A percentile compares a stretch with the other conserved stretches of the same genome.
phyloP scores from a whole-genome alignment of 2,797 vertebrate genomes.

The Oryzias dopingdopingensis region DNA sequence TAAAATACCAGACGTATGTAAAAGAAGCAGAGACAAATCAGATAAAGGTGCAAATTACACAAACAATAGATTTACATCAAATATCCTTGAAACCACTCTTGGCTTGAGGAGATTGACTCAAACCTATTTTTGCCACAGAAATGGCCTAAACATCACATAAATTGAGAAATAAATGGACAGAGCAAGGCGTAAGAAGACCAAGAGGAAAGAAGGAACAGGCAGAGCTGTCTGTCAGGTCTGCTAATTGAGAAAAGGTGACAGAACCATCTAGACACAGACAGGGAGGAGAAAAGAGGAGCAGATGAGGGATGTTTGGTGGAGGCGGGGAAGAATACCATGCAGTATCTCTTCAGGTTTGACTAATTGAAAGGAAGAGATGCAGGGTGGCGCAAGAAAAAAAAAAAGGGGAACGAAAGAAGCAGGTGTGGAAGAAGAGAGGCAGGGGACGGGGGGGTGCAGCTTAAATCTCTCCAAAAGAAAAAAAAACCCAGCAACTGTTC shows the following conservation, averaged over 20 bases:
- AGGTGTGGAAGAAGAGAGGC: slow-evolving; percentile 23
- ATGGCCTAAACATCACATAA: slow-evolving; percentile 29
- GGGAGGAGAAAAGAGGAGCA: slow-evolving; percentile 58
- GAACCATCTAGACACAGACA: slow-evolving; percentile 69
- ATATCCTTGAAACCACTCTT: too few relatives aligned
- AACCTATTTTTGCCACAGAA: slow-evolving; percentile 28
- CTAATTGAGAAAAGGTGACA: slow-evolving; percentile 82
- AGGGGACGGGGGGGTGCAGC: slow-evolving; percentile 12
- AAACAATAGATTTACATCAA: too few relatives aligned
- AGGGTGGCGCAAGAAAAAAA: slow-evolving; percentile 57
- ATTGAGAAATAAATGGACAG: slow-evolving; percentile 23
- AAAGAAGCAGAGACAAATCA: too few relatives aligned
- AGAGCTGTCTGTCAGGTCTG: slow-evolving; percentile 69
- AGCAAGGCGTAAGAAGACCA: slow-evolving; percentile 35
- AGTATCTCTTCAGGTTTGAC: slow-evolving; percentile 74
- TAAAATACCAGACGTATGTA: too few relatives aligned
- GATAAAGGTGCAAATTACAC: too few relatives aligned
- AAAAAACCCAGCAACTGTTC: slow-evolving; percentile 62
- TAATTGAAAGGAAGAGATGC: slow-evolving; percentile 80
- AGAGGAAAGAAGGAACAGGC: slow-evolving; percentile 64
- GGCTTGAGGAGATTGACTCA: not conserved
- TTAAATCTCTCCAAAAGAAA: slow-evolving; percentile 66
- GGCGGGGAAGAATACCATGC: slow-evolving; percentile 63
- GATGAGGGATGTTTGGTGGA: slow-evolving; percentile 49
- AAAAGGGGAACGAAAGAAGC: slow-evolving; percentile 30